Conservation (phyloP, 2,888 invertebrate genomes). For the Elysia crispata region DNA sequence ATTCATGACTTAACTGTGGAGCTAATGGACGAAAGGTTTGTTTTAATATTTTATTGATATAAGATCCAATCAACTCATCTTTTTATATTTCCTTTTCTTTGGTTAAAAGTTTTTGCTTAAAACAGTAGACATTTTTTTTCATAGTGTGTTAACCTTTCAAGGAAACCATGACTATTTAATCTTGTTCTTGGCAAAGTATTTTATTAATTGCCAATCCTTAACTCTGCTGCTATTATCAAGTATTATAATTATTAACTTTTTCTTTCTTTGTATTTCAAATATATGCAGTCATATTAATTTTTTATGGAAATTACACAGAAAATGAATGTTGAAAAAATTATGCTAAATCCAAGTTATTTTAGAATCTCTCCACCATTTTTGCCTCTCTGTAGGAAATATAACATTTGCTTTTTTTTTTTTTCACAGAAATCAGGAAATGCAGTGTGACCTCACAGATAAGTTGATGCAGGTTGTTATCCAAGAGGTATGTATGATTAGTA, state of each 20-base stretch:
- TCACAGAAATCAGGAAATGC: constrained; percentile 77
- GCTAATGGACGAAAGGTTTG: constrained; percentile 82
- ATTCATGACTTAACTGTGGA: constrained; percentile 81
- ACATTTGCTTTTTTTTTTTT: constrained; percentile 32
- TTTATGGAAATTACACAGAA: too few species aligned
- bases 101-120: neutral
- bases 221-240: too few species aligned
- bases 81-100: neutral
- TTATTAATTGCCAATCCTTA: too few species aligned
- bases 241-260: too few species aligned
- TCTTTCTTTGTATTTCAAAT: too few species aligned
- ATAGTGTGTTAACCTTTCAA: neutral
- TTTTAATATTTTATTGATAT: neutral
- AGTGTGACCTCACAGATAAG: constrained; percentile 84
- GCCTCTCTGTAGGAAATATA: too few species aligned
- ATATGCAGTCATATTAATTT: too few species aligned
- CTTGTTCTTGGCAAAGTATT: too few species aligned
- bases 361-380: too few species aligned
- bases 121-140: neutral
- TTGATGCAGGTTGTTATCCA: constrained; percentile 82
- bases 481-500: constrained; percentile 59
- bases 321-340: neutral
- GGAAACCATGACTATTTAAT: too few species aligned
- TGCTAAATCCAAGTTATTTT: neutral
- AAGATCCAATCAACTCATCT: neutral